phyloP scores from a whole-genome alignment of 2,797 vertebrate genomes.

The Bradypodion ventrale region DNA sequence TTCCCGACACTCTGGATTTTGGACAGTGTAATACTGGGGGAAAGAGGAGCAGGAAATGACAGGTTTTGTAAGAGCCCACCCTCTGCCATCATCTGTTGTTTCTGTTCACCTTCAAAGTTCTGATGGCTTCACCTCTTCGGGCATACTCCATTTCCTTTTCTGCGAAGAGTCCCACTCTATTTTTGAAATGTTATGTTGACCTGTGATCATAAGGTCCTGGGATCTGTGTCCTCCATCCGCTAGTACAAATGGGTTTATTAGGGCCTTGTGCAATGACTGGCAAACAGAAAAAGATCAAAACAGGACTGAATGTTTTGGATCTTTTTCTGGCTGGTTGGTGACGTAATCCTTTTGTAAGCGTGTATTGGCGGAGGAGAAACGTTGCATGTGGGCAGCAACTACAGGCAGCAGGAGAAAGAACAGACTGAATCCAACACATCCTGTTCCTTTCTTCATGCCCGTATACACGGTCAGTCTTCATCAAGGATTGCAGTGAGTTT shows the following conservation, averaged over 20 bases:
- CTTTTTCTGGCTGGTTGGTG: neutral
- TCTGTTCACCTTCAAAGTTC: neutral
- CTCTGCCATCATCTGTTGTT: neutral
- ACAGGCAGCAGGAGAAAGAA: conserved; percentile 47
- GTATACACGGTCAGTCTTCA: too few relatives aligned
- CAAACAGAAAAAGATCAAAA: neutral
- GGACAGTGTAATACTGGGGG: too few relatives aligned
- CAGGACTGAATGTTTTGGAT: conserved; percentile 15
- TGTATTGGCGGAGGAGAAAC: neutral
- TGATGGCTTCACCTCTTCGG: too few relatives aligned
- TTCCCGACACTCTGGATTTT: neutral
- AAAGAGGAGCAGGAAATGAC: neutral
- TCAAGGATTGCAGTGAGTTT: neutral
- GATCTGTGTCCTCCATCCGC: neutral
- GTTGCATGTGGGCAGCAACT: conserved; percentile 10
- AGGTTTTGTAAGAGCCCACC: neutral
- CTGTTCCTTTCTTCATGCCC: neutral
- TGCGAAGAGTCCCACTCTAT: neutral
- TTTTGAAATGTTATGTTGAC: neutral
- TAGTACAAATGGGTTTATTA: neutral
- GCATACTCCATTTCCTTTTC: too few relatives aligned
- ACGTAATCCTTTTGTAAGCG: conserved; percentile 15
- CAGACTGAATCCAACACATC: neutral
- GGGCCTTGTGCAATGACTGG: neutral
- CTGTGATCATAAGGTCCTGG: neutral